phyloP scores from a whole-genome alignment of 1,140 invertebrate genomes.

The Drosophila neocordata region DNA sequence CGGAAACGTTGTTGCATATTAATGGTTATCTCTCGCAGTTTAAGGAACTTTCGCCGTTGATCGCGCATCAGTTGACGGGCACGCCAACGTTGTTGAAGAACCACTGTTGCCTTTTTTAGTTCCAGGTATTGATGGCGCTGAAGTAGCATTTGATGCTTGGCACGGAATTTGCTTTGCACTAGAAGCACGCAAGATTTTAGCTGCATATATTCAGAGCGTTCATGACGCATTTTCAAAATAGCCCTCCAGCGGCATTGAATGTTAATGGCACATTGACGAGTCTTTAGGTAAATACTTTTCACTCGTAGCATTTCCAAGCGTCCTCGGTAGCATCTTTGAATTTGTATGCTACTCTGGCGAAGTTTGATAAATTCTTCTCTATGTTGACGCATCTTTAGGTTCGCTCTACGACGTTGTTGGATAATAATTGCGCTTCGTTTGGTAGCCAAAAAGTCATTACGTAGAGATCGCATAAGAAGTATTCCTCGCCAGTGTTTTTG shows the following conservation, averaged over 20 bases:
- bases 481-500: constrained; percentile 83
- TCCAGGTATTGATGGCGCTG: constrained; percentile 38
- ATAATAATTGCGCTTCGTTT: constrained; percentile 15
- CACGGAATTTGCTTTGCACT: constrained; percentile 43
- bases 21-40: constrained; percentile 57
- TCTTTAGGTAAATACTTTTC: constrained; percentile 53
- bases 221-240: constrained; percentile 22
- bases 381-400: constrained; percentile 22
- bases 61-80: constrained; percentile 47
- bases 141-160: constrained; percentile 34
- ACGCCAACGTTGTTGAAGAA: constrained; percentile 59
- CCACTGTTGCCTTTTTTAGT: constrained; percentile 42
- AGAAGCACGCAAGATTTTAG: constrained; percentile 8
- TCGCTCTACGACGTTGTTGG: constrained; percentile 31
- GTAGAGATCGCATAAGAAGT: constrained; percentile 45
- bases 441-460: constrained; percentile 35
- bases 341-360: constrained; percentile 9
- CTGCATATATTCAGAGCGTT: constrained; percentile 19
- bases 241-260: constrained; percentile 59
- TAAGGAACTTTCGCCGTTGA: constrained; percentile 40
- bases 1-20: constrained; percentile 84
- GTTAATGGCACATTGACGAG: constrained; percentile 27
- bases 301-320: constrained; percentile 37
- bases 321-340: constrained; percentile 77
- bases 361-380: constrained; percentile 15